Conservation (phyloP, 2,888 invertebrate genomes). For the Aspidiotus destructor region DNA sequence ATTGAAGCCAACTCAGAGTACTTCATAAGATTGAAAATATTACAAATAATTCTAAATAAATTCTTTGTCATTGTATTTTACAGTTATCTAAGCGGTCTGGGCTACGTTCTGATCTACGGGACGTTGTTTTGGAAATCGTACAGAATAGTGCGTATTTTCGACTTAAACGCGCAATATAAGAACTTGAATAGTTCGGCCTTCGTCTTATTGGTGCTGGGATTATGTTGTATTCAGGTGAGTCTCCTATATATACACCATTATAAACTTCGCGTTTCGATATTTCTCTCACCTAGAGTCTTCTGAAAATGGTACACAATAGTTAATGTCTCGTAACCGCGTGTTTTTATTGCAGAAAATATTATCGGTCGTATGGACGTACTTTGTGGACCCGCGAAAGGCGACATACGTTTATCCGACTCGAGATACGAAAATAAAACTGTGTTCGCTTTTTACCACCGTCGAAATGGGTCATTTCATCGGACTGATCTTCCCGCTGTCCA, state of each 20-base stretch:
- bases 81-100: slow-evolving; percentile 25
- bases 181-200: slow-evolving; percentile 23
- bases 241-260: not conserved
- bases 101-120: slow-evolving; percentile 26
- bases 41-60: not conserved
- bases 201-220: slow-evolving; percentile 25
- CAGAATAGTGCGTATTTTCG: slow-evolving; percentile 26
- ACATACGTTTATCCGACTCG: slow-evolving; percentile 8
- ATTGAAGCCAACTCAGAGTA: too few species aligned
- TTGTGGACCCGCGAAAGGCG: slow-evolving; percentile 18
- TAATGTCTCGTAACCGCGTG: not conserved
- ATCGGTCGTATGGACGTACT: slow-evolving; percentile 25
- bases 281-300: not conserved
- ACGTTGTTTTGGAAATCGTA: slow-evolving; percentile 27
- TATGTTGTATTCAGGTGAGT: slow-evolving; percentile 27
- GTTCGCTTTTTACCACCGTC: slow-evolving; percentile 22
- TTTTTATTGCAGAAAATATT: slow-evolving; percentile 18
- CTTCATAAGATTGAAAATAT: too few species aligned
- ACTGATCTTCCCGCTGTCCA: slow-evolving; percentile 19
- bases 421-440: slow-evolving; percentile 27
- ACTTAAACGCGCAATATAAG: slow-evolving; percentile 12
- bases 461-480: slow-evolving; percentile 26
- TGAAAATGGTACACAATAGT: not conserved
- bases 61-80: not conserved
- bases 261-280: not conserved